Evolutionary conservation across 92 coral and sea anemone genomes (phyloP), one percentile per base, ranked within the genome.

Genomic region (Virgularia gustaviana): DNA sequence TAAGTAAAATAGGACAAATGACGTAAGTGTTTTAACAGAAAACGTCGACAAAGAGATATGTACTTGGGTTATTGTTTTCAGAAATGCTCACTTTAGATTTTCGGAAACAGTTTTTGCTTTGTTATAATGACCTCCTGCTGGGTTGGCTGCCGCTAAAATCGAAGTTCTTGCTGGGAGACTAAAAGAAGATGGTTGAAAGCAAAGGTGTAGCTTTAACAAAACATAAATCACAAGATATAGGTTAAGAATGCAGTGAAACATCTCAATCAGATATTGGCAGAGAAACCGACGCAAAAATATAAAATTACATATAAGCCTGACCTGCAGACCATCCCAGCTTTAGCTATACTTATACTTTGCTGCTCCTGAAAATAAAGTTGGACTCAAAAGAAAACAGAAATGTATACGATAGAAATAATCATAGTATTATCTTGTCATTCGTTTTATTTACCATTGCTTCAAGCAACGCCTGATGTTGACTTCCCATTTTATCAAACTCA

Each of bases 271-370:
- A 22, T 8, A 23, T 12, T 36, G 31, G 22, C 5, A 62, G 44
- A 20, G 57, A 73, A n/a, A n/a, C n/a, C n/a, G n/a, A n/a, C n/a
- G n/a, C n/a, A n/a, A n/a, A n/a, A n/a, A n/a, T n/a, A n/a, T n/a
- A n/a, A n/a, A n/a, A n/a, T n/a, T n/a, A n/a, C n/a, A n/a, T n/a
- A n/a, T n/a, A n/a, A n/a, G n/a, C n/a, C n/a, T n/a, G n/a, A 89
- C 99, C 99, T 94, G 80, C 99, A 94, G 9, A 94, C 99, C 64
- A 94, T 85, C 20, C 99, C 99, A 42, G 99, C 99, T 85, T 94
- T 94, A 8, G 99, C 99, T 18, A 94, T 89, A 75, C 99, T 94
- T 19, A 94, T 89, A 63, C 95, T 87, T 56, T 94, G 99, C 62
- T 94, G 99, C 38, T 94, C 99, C 99, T 94, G 37, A 0, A 59